A percentile compares a stretch with the other conserved stretches of the same genome.
Evolutionary conservation across 2,113 vertebrate genomes (phyloP).

Genomic region (Hemiscyllium ocellatum): DNA sequence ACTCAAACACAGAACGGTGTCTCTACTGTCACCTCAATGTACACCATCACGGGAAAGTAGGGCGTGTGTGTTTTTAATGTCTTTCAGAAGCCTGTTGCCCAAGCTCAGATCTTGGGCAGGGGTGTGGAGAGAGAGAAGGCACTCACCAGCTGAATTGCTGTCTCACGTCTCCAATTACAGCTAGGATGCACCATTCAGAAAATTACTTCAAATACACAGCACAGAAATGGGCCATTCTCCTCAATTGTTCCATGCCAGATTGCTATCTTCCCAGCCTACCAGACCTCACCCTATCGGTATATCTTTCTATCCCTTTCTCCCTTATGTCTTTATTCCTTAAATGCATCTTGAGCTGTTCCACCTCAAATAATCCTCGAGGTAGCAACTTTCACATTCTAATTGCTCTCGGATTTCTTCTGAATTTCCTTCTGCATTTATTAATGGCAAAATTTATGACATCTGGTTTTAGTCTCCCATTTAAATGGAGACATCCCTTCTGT

Average conservation of each 20-base stretch:
- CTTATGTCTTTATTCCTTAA: neutral
- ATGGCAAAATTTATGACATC: no score
- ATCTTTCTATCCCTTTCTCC: neutral
- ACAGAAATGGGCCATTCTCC: neutral
- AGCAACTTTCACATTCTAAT: neutral
- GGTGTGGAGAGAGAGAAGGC: neutral
- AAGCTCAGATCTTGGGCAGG: neutral
- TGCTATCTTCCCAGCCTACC: neutral
- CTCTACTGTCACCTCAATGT: neutral
- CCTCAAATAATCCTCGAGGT: neutral
- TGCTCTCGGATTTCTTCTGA: neutral
- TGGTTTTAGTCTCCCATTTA: no score
- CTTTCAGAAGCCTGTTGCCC: neutral
- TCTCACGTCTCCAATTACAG: neutral
- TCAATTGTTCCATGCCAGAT: neutral
- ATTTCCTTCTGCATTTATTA: no score
- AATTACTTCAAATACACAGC: neutral
- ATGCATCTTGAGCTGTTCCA: neutral
- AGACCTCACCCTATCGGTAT: neutral
- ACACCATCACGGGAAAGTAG: neutral
- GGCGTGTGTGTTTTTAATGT: neutral
- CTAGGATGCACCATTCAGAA: neutral
- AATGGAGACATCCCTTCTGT: no score
- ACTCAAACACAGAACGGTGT: neutral
- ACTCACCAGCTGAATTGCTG: neutral